A percentile compares a stretch with the other conserved stretches of the same genome.
Conservation (phyloP, 2,888 invertebrate genomes). For the Lithophane semibrunnea region DNA sequence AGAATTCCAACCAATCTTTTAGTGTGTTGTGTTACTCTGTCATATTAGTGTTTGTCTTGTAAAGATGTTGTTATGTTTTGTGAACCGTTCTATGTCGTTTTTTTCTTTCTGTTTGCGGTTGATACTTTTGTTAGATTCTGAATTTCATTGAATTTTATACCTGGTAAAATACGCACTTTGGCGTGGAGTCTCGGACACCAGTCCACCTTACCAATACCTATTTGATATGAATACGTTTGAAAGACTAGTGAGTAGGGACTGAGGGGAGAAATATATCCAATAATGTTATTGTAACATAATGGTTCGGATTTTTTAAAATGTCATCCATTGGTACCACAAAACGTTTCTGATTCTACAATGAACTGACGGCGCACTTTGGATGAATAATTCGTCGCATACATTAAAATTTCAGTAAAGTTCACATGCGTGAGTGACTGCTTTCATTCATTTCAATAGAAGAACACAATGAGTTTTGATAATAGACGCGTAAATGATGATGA, state of each 20-base stretch:
- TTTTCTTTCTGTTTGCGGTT: neutral
- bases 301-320: neutral
- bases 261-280: neutral
- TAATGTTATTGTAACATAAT: too few species aligned
- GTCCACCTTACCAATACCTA: too few species aligned
- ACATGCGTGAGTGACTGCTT: neutral
- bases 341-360: too few species aligned
- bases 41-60: conserved; percentile 61
- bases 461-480: neutral
- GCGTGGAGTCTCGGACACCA: too few species aligned
- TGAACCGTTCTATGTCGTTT: neutral
- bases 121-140: neutral
- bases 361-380: neutral
- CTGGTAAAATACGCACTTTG: too few species aligned
- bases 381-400: neutral
- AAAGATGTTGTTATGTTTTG: conserved; percentile 31
- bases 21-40: conserved; percentile 60
- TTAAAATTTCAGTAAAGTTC: too few species aligned
- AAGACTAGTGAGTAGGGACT: too few species aligned
- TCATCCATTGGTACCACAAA: too few species aligned
- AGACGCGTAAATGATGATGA: neutral
- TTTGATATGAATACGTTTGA: neutral
- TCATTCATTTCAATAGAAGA: neutral
- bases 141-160: neutral
- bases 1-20: conserved; percentile 68